Base-by-base conservation (phyloP, 2,113 vertebrate species). In the Microcebus lehilahytsara region DNA sequence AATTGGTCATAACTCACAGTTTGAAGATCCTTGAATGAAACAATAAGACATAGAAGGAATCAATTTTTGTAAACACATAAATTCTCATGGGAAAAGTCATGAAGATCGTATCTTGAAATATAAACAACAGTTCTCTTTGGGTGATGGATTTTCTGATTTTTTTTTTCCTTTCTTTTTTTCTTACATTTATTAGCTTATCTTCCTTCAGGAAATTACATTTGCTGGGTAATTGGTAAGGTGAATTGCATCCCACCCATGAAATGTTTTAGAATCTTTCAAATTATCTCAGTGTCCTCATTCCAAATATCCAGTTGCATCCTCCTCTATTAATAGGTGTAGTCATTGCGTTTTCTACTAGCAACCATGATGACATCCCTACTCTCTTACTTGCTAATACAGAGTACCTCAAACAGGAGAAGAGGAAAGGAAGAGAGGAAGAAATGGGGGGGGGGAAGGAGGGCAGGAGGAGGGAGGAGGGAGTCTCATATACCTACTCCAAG, bases 1-100 rank as follows among this genome's bases (percentile, higher is more conserved):
- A 83, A 66, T 95, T 97, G 51, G 34, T 92, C 25, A 27, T 86
- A 94, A 94, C 6, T 74, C 20, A n/a, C 3, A 74, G 56, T 83
- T 25, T 79, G 40, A 89, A 96, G 66, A 90, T 89, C 62, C 40
- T 49, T 67, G 14, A 89, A 62, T 69, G 37, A 89, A 75, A 66
- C 66, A 78, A 72, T 81, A 92, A 83, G 66, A 46, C 46, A 53
- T 13, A 56, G 16, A 37, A 71, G 46, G 30, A 83, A 60, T 89
- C 42, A 22, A 37, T 74, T 53, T 94, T 72, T 78, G 56, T 78
- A 94, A 93, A 79, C 60, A 75, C 37, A 67, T 32, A 78, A 42
- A 78, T 92, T 94, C 51, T 64, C 32, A 53, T 19, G 6, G 51
- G 60, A 92, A 96, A 93, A 74, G 17, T 60, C 58, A 75, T 32